phyloP scores from a whole-genome alignment of 2,797 vertebrate genomes.

The Anabacerthia variegaticeps region DNA sequence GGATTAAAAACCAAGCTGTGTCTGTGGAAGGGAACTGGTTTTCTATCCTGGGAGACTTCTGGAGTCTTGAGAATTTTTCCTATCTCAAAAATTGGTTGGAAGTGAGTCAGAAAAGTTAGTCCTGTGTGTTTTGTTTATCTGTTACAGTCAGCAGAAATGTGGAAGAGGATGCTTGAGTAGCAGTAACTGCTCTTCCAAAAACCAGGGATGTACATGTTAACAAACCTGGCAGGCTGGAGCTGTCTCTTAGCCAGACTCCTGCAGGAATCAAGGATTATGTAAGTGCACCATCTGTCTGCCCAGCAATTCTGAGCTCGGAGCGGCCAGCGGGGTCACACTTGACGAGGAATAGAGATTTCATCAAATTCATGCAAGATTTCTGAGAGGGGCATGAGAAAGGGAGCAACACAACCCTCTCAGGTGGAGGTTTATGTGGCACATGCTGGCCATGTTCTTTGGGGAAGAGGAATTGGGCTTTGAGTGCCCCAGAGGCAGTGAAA shows the following conservation, averaged over 20 bases:
- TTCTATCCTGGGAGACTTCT: neutral
- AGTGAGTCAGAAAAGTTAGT: neutral
- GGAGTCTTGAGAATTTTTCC: neutral
- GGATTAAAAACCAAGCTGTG: neutral
- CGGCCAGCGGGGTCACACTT: constrained; percentile 8
- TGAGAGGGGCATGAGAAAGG: neutral
- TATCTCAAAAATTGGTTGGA: neutral
- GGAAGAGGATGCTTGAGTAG: neutral
- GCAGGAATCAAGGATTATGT: constrained; percentile 32
- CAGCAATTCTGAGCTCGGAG: neutral
- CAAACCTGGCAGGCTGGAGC: neutral
- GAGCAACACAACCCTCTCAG: rapidly evolving
- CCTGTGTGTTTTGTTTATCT: neutral
- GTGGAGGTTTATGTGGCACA: rapidly evolving
- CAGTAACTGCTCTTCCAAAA: neutral
- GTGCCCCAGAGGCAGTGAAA: neutral
- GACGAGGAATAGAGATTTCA: neutral
- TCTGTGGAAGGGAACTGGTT: neutral
- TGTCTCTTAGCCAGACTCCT: constrained; percentile 24
- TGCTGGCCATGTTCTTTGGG: rapidly evolving
- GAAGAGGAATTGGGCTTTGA: neutral
- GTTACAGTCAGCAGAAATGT: neutral
- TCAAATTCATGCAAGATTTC: neutral
- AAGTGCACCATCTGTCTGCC: constrained; percentile 58
- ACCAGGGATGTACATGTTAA: neutral